Base-by-base conservation (phyloP, 2,113 vertebrate genomes). In the Callaeas wilsoni region DNA sequence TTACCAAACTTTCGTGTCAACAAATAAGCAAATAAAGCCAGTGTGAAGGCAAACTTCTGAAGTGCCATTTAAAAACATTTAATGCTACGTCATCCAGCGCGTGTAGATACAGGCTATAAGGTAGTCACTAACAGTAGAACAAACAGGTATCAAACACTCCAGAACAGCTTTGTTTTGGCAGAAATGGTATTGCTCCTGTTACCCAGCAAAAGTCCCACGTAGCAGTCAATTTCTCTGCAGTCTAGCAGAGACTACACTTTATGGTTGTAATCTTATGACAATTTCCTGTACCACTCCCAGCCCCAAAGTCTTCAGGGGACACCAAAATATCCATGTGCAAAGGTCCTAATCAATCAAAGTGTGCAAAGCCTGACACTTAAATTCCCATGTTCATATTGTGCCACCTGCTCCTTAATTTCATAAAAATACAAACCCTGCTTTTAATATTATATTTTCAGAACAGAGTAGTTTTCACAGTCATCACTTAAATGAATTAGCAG, bases 1-100 rank as follows among this genome's bases (percentile, higher is more conserved):
- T 92, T 95, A 82, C 88, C 90, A 90, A 80, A 92, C 75, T 78
- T 85, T 2, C 1, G 41, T 60, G 86, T 62, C 44, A 86, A 23
- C 1, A 9, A 93, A 32, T 62, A 92, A 91, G 60, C 76, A 88
- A 92, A 76, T 46, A 94, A 94, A 93, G 42, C 47, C 77, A 87
- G 78, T 4, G 55, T 82, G 71, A 92, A 83, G 74, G 78, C 70
- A 96, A 84, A 52, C 50, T 55, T 80, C 23, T 63, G 35, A 90
- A 93, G 55, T 59, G 47, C 44, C 33, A 33, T 47, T 85, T 87
- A 41, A 62, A 73, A 85, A 27, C 63, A 84, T 37, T 68, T 35
- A 56, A 47, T 74, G 70, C 84, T 87, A 23, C 3, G 1, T 71
- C 30, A 55, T 90, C 74, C 41, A 56, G 52, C 5, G 37, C 0